Evolutionary conservation across 2,113 vertebrate species (phyloP), one percentile per base, ranked within the genome.

Genomic region (Sterrhoptilus dennistouni): DNA sequence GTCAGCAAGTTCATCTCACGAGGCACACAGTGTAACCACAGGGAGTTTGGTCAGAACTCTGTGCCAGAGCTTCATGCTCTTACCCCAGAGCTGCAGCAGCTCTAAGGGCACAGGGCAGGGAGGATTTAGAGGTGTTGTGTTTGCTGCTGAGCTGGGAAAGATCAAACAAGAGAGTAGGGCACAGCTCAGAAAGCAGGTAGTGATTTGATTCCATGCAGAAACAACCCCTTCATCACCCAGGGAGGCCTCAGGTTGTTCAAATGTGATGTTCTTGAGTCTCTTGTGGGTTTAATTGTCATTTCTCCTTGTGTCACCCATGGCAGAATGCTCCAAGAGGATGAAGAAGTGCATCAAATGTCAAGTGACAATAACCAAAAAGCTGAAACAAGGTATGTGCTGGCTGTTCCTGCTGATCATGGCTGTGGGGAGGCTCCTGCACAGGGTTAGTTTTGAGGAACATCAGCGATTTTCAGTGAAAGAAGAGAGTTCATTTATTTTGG

Each of bases 311-410:
- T 86, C 8, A 5, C 87, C 76, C 1, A 0, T 81, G 45, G 63
- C 93, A 99, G 99, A 99, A 83, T 99, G 99, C 66, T 99, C 99
- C 89, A 98, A 98, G 96, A 98, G 99, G 70, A 99, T 99, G 99
- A 99, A 99, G 98, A 99, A 99, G 90, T 99, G 99, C 96, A 99
- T 99, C 98, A 98, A 99, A 97, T 99, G 99, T 97, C 99, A 99
- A 98, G 99, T 98, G 96, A 98, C 98, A 27, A 99, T 99, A 97
- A 98, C 98, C 74, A 99, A 99, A 98, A 99, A 99, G 92, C 98
- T 99, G 56, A 98, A 99, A 75, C 98, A 99, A 98, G 99, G 99
- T 99, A 97, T 8, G 92, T 88, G 6, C 9, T 88, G 84, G n/a
- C 68, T 72, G 14, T 44, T 91, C 7, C 52, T 78, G 1, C 57